Base-by-base conservation (phyloP, 2,888 invertebrate genomes). In the Meghimatium bilineatum region DNA sequence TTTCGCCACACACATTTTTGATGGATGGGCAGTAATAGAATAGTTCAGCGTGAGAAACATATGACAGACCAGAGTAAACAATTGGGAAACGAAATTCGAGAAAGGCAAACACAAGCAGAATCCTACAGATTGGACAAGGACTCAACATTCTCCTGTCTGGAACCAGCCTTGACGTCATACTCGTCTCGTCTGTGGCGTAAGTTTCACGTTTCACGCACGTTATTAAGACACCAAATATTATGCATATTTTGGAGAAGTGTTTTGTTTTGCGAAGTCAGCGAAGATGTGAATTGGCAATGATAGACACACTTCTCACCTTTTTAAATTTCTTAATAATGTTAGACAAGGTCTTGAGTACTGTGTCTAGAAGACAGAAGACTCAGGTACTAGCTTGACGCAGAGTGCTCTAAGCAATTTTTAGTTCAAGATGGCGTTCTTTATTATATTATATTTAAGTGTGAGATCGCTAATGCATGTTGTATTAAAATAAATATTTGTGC, bases 51-150 rank as follows among this genome's bases (percentile, higher is more conserved):
- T 6, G 2, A n/a, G 29, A 29, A 63, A 63, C 5, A 63, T 63
- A n/a, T 63, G 63, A 63, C 63, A 63, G 56, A n/a, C 63, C 63
- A 63, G 29, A 10, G 63, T n/a, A 63, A 63, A 63, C 63, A 63
- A 63, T 63, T 10, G 63, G n/a, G 29, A n/a, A 63, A 29, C 2
- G 14, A 3, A n/a, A n/a, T 29, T 26, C 1, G 12, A 12, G 29
- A 20, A 63, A 29, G 29, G 63, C 5, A 60, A 63, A 29, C n/a
- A 29, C 29, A 63, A 29, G 6, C 29, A 63, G 6, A 63, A 29
- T 10, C 5, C 63, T 63, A 29, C 29, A 63, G 63, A 63, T 63
- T 63, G 63, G n/a, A n/a, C 29, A n/a, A n/a, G 26, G 29, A n/a
- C 56, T 63, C 63, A 63, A 63, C 63, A 63, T 63, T 63, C 63